A percentile compares a stretch with the other conserved stretches of the same genome.
Evolutionary conservation across 2,888 invertebrate genomes (phyloP).

Genomic region (Drymonia ruficornis): DNA sequence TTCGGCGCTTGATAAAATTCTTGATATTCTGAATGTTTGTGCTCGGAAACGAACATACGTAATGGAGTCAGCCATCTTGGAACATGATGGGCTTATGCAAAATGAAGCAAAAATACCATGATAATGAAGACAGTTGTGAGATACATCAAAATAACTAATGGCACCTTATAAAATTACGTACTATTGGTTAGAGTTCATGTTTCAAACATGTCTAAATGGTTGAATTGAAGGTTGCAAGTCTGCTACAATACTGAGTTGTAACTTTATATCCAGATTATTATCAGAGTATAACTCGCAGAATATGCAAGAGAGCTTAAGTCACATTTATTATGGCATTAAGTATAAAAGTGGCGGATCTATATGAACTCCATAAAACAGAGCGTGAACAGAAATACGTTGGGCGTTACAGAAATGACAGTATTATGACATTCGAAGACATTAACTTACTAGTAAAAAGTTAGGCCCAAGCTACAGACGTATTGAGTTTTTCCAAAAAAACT

Average conservation of each 20-base stretch:
- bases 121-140: too few species aligned
- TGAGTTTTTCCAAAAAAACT: too few species aligned
- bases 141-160: too few species aligned
- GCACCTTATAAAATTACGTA: too few species aligned
- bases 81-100: not conserved
- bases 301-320: not conserved
- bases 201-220: too few species aligned
- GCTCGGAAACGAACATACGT: not conserved
- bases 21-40: not conserved
- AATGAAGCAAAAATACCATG: too few species aligned
- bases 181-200: too few species aligned
- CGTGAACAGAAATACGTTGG: constrained; percentile 36
- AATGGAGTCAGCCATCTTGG: not conserved
- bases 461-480: constrained; percentile 10
- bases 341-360: constrained; percentile 21
- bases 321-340: constrained; percentile 18
- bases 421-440: constrained; percentile 54
- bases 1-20: constrained; percentile 35
- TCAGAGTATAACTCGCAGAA: not conserved
- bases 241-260: too few species aligned
- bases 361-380: constrained; percentile 33
- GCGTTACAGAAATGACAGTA: constrained; percentile 43
- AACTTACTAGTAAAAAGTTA: constrained; percentile 39
- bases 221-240: too few species aligned
- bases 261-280: not conserved